Evolutionary conservation across 2,113 vertebrate species (phyloP).

Genomic region (Hirundichthys speculiger): DNA sequence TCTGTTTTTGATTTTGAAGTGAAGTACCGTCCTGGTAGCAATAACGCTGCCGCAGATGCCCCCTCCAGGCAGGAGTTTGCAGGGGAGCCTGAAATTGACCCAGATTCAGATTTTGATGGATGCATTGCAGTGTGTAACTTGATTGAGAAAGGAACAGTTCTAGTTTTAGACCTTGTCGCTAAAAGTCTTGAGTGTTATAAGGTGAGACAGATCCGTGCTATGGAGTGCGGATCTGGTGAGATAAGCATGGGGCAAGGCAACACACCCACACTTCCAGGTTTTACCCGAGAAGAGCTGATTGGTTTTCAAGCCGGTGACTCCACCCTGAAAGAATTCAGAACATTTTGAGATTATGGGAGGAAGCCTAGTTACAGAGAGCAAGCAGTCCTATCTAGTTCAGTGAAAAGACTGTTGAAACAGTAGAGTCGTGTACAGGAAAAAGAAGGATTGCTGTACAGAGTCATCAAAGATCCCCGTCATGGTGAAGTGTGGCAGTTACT

Average conservation of each 20-base stretch:
- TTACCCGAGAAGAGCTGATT: neutral
- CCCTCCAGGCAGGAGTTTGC: neutral
- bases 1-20: too few relatives aligned
- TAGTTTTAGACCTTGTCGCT: neutral
- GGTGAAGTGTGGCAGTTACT: neutral
- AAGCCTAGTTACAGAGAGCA: neutral
- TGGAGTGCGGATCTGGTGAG: neutral
- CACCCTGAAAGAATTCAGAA: neutral
- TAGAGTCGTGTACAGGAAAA: neutral
- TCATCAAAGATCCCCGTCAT: neutral
- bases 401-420: too few relatives aligned
- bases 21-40: too few relatives aligned
- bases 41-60: slow-evolving; percentile 21
- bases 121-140: too few relatives aligned
- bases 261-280: neutral
- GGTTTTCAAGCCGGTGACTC: too few relatives aligned
- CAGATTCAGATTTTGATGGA: too few relatives aligned
- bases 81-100: neutral
- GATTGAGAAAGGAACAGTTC: neutral
- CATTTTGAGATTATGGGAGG: neutral
- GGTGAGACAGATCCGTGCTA: neutral
- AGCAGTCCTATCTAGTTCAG: neutral
- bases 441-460: neutral
- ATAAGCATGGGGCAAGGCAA: neutral
- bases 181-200: neutral